Evolutionary conservation across 1,140 invertebrate species (phyloP), one percentile per base, ranked within the genome.

Genomic region (Metaphire vulgaris): DNA sequence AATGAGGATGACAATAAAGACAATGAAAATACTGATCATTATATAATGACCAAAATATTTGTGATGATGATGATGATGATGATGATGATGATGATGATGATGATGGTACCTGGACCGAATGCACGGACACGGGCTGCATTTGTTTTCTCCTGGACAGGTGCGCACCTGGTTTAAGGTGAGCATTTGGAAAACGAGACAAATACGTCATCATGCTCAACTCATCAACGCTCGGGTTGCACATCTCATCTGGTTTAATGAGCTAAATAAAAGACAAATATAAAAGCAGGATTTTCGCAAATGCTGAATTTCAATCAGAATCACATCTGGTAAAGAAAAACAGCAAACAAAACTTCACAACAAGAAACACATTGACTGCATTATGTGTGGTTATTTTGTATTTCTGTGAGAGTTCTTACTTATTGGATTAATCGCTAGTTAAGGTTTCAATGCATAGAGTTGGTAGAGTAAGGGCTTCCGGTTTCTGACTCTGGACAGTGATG

Each of bases 171-270:
- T 94, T 94, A 56, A 95, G 84, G 87, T 94, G 95, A 12, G 93
- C 92, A 83, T 92, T 93, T 41, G 95, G 94, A 88, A 94, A 97
- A 84, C 97, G 93, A 33, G 93, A 93, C 74, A 97, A 87, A 84
- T 96, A 97, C 0, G 95, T 97, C 95, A 97, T 97, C 92, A 97
- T 95, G n/a, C 92, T 94, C 86, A 94, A 89, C 83, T 97, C 95
- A 85, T 97, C 95, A 74, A 97, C 91, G 82, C 95, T 95, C 2
- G 93, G 93, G 87, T 94, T 95, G 33, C 93, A 90, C 89, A 97
- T 91, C 87, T 97, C 95, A 82, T 95, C 92, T 6, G 95, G 94
- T 87, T 91, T 93, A 77, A 97, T 94, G 21, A 97, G 88, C 90
- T 73, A 29, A 32, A 33, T 0, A 21, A 6, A 72, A 29, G 21